These are phyloP conservation scores for Corythaeola cristata DNA, from an alignment of 2,113 vertebrate species.

Conservation along the genomic window DNA sequence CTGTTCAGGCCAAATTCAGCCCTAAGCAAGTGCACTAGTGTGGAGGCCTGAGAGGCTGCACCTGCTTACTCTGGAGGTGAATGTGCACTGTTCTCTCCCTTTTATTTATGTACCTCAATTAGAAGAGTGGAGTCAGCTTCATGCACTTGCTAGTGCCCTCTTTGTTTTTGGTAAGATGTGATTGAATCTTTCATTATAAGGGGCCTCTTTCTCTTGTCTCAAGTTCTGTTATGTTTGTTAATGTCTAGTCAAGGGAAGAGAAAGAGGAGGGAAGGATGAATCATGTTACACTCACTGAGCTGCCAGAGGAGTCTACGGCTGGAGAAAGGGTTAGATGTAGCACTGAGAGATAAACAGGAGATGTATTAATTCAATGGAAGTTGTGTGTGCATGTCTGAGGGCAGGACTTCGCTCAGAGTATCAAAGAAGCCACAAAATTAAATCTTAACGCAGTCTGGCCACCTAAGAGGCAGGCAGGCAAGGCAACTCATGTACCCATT, in stretches of 20 bases:
- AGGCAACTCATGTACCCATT: neutral
- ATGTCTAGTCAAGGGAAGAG: constrained; percentile 50
- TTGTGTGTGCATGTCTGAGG: constrained; percentile 24
- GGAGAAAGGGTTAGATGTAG: neutral
- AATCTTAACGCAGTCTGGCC: constrained; percentile 8
- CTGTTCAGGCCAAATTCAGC: neutral
- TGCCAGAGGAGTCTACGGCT: neutral
- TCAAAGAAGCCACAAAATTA: constrained; percentile 63
- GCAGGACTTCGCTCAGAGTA: constrained; percentile 12
- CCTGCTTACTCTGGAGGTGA: neutral
- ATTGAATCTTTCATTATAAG: neutral
- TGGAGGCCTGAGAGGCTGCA: neutral
- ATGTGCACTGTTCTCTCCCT: neutral
- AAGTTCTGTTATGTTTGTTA: constrained; percentile 34
- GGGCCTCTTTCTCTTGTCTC: constrained; percentile 36
- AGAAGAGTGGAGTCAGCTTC: neutral
- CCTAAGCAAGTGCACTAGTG: neutral
- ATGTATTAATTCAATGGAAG: constrained; percentile 20
- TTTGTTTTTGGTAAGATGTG: constrained; percentile 23
- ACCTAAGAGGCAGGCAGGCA: constrained; percentile 27
- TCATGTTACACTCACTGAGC: constrained; percentile 31
- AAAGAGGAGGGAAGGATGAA: constrained; percentile 28
- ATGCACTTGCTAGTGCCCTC: neutral
- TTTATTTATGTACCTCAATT: neutral
- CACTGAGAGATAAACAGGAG: constrained; percentile 26